A percentile compares a stretch with the other conserved stretches of the same genome.
Conservation (phyloP, 2,113 vertebrate species). For the Cololabis saira region DNA sequence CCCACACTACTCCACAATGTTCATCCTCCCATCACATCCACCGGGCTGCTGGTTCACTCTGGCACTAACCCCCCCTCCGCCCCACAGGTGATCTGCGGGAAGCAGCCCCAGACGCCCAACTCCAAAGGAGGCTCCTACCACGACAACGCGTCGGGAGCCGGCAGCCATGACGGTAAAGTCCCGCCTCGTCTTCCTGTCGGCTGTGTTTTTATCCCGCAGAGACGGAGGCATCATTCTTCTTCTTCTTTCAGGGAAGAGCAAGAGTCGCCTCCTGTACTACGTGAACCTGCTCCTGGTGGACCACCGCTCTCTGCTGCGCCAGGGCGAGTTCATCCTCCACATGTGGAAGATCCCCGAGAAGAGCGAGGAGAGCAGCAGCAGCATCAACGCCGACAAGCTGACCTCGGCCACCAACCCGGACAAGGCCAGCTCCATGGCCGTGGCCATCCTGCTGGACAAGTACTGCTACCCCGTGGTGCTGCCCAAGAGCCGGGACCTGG, state of each 20-base stretch:
- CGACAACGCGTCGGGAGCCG: constrained; percentile 71
- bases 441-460: constrained; percentile 92
- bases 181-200: background rate
- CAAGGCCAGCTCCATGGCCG: constrained; percentile 93
- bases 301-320: constrained; percentile 93
- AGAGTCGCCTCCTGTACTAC: constrained; percentile 93
- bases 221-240: background rate
- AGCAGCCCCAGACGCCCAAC: constrained; percentile 80
- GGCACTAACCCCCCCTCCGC: background rate
- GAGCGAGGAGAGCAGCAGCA: constrained; percentile 91
- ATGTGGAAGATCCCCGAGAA: constrained; percentile 99
- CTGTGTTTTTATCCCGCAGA: constrained; percentile 50
- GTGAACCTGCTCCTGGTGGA: constrained; percentile 96
- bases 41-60: background rate
- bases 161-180: constrained; percentile 79
- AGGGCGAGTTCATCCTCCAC: constrained; percentile 95
- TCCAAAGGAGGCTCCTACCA: constrained; percentile 78
- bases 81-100: constrained; percentile 88
- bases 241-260: constrained; percentile 79
- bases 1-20: no score
- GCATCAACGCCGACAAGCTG: constrained; percentile 95
- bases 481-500: constrained; percentile 87
- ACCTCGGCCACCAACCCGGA: constrained; percentile 97
- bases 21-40: no score
- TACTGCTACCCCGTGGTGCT: constrained; percentile 96